Evolutionary conservation across 2,888 invertebrate species (phyloP).

Genomic region (Tenthredo livida): DNA sequence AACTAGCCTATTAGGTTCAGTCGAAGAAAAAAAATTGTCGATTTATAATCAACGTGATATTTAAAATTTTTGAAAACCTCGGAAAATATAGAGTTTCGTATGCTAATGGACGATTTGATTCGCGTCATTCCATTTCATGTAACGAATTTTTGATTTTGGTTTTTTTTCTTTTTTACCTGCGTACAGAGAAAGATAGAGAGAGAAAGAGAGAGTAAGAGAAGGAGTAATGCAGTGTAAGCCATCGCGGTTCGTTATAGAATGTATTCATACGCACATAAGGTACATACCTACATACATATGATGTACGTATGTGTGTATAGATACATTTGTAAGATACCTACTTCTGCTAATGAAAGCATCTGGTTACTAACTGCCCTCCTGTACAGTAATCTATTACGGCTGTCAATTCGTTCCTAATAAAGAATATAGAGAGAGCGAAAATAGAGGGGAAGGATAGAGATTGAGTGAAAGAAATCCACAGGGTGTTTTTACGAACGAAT

Average conservation of each 20-base stretch:
- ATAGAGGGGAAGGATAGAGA: neutral
- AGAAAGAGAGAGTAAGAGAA: neutral
- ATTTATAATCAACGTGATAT: no score
- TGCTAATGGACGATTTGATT: neutral
- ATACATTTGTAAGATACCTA: neutral
- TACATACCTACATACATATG: no score
- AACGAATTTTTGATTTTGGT: neutral
- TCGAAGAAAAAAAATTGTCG: no score
- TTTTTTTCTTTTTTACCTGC: neutral
- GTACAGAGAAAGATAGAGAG: neutral
- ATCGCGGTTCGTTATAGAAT: conserved; percentile 38
- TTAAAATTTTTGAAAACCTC: no score
- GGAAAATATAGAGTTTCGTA: no score
- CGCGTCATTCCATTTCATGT: neutral
- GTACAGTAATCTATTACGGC: conserved; percentile 37
- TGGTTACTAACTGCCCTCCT: conserved; percentile 38
- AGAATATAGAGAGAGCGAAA: neutral
- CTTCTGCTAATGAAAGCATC: conserved; percentile 45
- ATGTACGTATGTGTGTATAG: neutral
- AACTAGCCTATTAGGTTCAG: neutral
- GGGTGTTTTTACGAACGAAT: neutral
- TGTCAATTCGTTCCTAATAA: conserved; percentile 36
- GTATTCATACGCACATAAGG: neutral
- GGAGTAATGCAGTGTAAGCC: neutral
- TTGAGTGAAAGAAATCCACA: neutral